Conservation (phyloP, 2,888 invertebrate species). For the Drosophila melanosoma region DNA sequence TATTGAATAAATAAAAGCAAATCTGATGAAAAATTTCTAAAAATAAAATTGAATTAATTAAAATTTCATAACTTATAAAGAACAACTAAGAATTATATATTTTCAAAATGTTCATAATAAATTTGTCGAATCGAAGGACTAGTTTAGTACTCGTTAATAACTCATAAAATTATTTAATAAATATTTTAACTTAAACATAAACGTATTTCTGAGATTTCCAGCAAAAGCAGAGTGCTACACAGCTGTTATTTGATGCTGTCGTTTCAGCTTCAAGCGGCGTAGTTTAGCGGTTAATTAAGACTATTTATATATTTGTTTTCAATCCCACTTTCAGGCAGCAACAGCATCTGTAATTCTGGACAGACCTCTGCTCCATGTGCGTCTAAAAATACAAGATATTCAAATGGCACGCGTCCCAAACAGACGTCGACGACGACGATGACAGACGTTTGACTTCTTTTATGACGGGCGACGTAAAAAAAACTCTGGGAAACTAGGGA, state of each 20-base stretch:
- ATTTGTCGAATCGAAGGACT: background rate
- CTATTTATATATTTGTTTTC: conserved; percentile 23
- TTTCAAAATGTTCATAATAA: background rate
- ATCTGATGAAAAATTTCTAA: background rate
- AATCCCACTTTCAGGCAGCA: conserved; percentile 15
- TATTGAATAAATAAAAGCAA: background rate
- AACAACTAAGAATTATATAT: background rate
- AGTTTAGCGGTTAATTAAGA: conserved; percentile 9
- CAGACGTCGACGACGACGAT: conserved; percentile 14
- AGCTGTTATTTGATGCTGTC: background rate
- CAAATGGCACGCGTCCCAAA: conserved; percentile 57
- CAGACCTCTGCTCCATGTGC: conserved; percentile 11
- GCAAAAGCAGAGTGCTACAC: background rate
- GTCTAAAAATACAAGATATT: conserved; percentile 46
- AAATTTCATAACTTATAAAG: background rate
- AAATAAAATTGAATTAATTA: background rate
- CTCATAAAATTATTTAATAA: background rate
- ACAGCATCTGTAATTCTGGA: conserved; percentile 25
- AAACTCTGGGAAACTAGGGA: conserved; percentile 24
- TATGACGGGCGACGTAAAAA: conserved; percentile 43
- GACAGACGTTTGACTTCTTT: conserved; percentile 43
- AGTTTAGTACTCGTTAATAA: background rate
- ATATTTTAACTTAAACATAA: background rate
- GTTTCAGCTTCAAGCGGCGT: background rate
- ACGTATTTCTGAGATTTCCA: background rate